Base-by-base conservation (phyloP, 1,140 invertebrate genomes). In the Drosophila nannoptera region DNA sequence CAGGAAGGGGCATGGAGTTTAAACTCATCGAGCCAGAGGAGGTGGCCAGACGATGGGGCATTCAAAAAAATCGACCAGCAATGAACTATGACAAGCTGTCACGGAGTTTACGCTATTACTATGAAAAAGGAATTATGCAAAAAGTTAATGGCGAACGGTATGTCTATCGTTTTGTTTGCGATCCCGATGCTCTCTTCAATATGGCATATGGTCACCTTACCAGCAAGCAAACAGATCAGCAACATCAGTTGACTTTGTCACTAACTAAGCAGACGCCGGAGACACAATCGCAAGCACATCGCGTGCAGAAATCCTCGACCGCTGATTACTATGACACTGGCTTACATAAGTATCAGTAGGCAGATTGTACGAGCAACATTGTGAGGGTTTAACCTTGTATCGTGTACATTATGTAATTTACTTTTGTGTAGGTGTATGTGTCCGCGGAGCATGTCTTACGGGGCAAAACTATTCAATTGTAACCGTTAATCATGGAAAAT, bases 11-110 rank as follows among this genome's bases (percentile, higher is more conserved):
- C 12, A 94, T 97, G 91, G 97, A 98, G 87, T 98, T 98, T 86
- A 98, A 98, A 87, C 91, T 98, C 2, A 96, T 97, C 63, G 97
- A 98, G 90, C 97, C 97, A 0, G 97, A 98, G 92, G 97, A 98
- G 92, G 95, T 96, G 64, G 95, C 95, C 7, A 91, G 95, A 31
- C 91, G 94, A 46, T 96, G 95, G 95, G 95, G 95, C 0, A 92
- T 95, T 1, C 95, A 96, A 80, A 96, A 96, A 87, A 96, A 98
- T 89, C 91, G 97, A 4, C 97, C 97, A 0, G 97, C 97, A 1
- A 98, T 98, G 97, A 99, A 98, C 90, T 98, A 99, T 88, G 97
- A 99, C 89, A 99, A 98, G 90, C 89, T 99, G 7, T 97, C 96
- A 59, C 91, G 97, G 0, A 98, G 97, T 0, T 91, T 98, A 7